Evolutionary conservation across 1,140 invertebrate genomes (phyloP).

Genomic region (Galleria mellonella): DNA sequence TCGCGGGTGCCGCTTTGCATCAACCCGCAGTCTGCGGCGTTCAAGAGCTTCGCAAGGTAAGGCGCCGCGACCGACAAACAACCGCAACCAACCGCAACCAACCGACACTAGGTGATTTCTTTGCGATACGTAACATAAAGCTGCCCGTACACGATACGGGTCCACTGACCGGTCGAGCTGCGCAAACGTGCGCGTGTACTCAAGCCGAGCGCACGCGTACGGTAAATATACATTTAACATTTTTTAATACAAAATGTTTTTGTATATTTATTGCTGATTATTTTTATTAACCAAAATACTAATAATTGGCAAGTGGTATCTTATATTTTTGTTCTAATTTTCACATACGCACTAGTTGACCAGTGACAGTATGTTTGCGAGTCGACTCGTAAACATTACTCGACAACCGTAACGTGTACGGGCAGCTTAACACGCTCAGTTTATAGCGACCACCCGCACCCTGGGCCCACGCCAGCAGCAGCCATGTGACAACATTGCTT

Average conservation of each 20-base stretch:
- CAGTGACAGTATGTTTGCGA: too few relatives aligned
- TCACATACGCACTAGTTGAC: too few relatives aligned
- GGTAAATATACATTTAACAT: too few relatives aligned
- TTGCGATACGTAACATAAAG: constrained; percentile 72
- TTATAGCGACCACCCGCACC: constrained; percentile 62
- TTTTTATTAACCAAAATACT: too few relatives aligned
- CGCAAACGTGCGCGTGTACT: background rate
- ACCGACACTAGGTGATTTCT: constrained; percentile 75
- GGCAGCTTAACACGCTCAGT: constrained; percentile 25
- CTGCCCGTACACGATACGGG: constrained; percentile 1
- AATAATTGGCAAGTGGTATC: too few relatives aligned
- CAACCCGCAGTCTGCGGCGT: constrained; percentile 98
- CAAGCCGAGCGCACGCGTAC: background rate
- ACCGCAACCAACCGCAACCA: constrained; percentile 58
- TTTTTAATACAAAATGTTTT: too few relatives aligned
- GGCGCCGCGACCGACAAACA: constrained; percentile 67
- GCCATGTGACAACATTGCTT: constrained; percentile 44
- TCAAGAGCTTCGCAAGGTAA: constrained; percentile 99
- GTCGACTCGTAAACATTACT: too few relatives aligned
- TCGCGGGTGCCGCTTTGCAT: constrained; percentile 97
- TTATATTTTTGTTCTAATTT: too few relatives aligned
- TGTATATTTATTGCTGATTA: too few relatives aligned
- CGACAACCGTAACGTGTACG: too few relatives aligned
- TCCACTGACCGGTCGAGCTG: background rate
- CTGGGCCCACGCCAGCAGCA: constrained; percentile 37